Evolutionary conservation across 2,888 invertebrate species (phyloP).

Genomic region (Drosophila anceps): DNA sequence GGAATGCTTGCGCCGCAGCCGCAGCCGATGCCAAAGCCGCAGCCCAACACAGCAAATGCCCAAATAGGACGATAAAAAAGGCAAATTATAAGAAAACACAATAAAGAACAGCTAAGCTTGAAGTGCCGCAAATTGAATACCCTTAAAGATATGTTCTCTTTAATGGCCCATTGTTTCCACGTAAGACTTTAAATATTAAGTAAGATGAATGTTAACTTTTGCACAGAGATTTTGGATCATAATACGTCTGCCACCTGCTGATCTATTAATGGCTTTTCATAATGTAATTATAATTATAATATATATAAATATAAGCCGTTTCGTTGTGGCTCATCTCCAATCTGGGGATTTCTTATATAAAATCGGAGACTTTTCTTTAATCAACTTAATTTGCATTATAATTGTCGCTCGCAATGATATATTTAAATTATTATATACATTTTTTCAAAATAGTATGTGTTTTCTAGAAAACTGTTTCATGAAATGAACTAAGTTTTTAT

Average conservation of each 20-base stretch:
- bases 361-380: too few species aligned
- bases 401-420: too few species aligned
- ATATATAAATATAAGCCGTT: background rate
- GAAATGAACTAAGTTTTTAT: too few species aligned
- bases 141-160: background rate
- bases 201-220: background rate
- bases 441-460: too few species aligned
- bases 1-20: constrained; percentile 31
- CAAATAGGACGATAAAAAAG: constrained; percentile 38
- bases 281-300: background rate
- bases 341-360: background rate
- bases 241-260: background rate
- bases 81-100: constrained; percentile 31
- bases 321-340: background rate
- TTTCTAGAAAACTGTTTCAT: too few species aligned
- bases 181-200: constrained; percentile 4
- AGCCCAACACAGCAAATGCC: constrained; percentile 28
- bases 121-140: constrained; percentile 10
- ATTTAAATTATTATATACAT: too few species aligned
- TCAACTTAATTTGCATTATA: too few species aligned
- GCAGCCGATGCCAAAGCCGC: constrained; percentile 22
- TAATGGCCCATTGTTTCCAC: constrained; percentile 1
- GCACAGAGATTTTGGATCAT: background rate
- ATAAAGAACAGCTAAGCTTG: constrained; percentile 20
- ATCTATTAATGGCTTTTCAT: too few species aligned